These are phyloP conservation scores for Macrotrachela quadricornifera DNA, from an alignment of 1,140 invertebrate species.

Conservation along the genomic window DNA sequence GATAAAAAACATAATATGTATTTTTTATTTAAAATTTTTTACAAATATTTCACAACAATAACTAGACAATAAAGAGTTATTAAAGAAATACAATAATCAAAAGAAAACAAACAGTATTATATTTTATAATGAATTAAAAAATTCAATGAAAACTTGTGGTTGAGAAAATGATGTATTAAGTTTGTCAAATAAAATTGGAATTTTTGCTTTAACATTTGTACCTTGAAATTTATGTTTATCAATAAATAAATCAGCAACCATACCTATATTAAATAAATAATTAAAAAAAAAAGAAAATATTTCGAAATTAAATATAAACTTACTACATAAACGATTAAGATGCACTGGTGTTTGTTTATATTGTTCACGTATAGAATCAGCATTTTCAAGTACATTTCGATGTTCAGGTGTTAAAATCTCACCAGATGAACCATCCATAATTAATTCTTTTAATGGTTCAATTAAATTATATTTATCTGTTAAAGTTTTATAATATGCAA, in stretches of 20 bases:
- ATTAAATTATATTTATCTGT: slow-evolving; percentile 35
- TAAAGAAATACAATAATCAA: too few relatives aligned
- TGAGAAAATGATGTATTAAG: slow-evolving; percentile 26
- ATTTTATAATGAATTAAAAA: too few relatives aligned
- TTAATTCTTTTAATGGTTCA: slow-evolving; percentile 40
- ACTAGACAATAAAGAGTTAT: too few relatives aligned
- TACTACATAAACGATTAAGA: slow-evolving; percentile 45
- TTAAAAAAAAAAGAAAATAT: background rate
- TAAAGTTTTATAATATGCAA: slow-evolving; percentile 34
- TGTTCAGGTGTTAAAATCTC: slow-evolving; percentile 46
- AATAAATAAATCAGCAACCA: slow-evolving; percentile 52
- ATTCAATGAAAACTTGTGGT: too few relatives aligned
- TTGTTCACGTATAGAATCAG: slow-evolving; percentile 34
- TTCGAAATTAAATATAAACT: too few relatives aligned
- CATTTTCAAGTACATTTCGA: slow-evolving; percentile 41
- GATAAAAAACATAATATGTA: too few relatives aligned
- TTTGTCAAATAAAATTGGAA: slow-evolving; percentile 36
- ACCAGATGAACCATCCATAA: slow-evolving; percentile 43
- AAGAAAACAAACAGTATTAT: too few relatives aligned
- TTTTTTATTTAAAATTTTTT: too few relatives aligned
- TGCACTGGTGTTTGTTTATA: slow-evolving; percentile 40
- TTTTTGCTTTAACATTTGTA: slow-evolving; percentile 41
- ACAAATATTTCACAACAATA: too few relatives aligned
- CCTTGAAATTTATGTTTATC: slow-evolving; percentile 60
- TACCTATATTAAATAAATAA: slow-evolving; percentile 33